Evolutionary conservation across 1,140 invertebrate species (phyloP).

Genomic region (Centruroides sculpturatus): DNA sequence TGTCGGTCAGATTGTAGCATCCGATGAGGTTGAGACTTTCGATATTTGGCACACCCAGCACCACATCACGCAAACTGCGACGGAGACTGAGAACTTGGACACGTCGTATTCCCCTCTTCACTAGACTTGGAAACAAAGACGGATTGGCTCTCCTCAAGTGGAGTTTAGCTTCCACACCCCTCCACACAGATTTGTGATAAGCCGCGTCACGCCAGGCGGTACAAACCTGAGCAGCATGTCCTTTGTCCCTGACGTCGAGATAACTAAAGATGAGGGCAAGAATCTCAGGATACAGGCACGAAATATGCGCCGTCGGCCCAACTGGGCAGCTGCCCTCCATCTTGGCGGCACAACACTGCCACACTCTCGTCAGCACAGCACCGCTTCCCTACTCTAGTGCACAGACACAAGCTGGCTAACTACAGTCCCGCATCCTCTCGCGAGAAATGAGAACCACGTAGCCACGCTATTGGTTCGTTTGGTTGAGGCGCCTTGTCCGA

Average conservation of each 20-base stretch:
- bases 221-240: conserved; percentile 79
- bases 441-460: no score
- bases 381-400: no score
- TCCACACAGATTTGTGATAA: conserved; percentile 81
- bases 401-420: no score
- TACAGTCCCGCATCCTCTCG: no score
- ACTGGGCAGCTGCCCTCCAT: conserved; percentile 1
- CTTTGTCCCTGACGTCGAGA: conserved; percentile 72
- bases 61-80: conserved; percentile 67
- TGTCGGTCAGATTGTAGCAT: conserved; percentile 76
- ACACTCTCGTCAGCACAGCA: not conserved
- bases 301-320: conserved; percentile 46
- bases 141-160: conserved; percentile 69
- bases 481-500: no score
- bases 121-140: conserved; percentile 67
- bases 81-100: conserved; percentile 74
- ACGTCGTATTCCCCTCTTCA: conserved; percentile 67
- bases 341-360: not conserved
- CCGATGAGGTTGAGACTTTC: conserved; percentile 79
- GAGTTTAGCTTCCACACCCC: conserved; percentile 75
- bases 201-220: conserved; percentile 69
- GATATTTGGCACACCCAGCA: conserved; percentile 67
- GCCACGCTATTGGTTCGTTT: no score
- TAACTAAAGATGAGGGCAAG: conserved; percentile 81
- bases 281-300: conserved; percentile 78